These are phyloP conservation scores for Drosophila rellima DNA, from an alignment of 2,888 invertebrate species.

Conservation along the genomic window DNA sequence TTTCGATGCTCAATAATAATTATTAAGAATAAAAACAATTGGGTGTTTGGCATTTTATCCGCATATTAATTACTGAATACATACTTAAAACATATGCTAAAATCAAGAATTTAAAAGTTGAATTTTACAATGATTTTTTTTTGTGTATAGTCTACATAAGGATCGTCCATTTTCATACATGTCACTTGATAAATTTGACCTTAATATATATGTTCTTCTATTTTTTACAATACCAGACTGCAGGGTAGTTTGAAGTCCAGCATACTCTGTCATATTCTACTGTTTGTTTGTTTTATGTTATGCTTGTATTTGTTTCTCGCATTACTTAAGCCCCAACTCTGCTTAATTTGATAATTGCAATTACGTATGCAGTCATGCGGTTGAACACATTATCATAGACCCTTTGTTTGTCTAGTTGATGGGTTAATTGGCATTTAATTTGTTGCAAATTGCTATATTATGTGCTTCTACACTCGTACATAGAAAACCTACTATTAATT, in stretches of 20 bases:
- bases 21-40: too few species aligned
- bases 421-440: slow-evolving; percentile 76
- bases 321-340: slow-evolving; percentile 32
- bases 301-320: slow-evolving; percentile 57
- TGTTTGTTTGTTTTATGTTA: slow-evolving; percentile 30
- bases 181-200: too few species aligned
- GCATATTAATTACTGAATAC: too few species aligned
- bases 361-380: slow-evolving; percentile 51
- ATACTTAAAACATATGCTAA: too few species aligned
- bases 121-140: too few species aligned
- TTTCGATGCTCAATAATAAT: too few species aligned
- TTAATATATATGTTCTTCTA: too few species aligned
- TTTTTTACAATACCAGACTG: neutral
- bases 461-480: slow-evolving; percentile 6
- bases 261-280: neutral
- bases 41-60: too few species aligned
- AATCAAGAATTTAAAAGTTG: too few species aligned
- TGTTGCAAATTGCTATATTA: slow-evolving; percentile 65
- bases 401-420: slow-evolving; percentile 58
- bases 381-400: slow-evolving; percentile 6
- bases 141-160: too few species aligned
- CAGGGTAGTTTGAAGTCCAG: neutral
- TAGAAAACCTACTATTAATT: neutral
- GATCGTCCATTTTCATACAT: too few species aligned
- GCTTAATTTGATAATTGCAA: slow-evolving; percentile 79